phyloP scores from a whole-genome alignment of 2,888 invertebrate species.

The Chromoteleia sp. region DNA sequence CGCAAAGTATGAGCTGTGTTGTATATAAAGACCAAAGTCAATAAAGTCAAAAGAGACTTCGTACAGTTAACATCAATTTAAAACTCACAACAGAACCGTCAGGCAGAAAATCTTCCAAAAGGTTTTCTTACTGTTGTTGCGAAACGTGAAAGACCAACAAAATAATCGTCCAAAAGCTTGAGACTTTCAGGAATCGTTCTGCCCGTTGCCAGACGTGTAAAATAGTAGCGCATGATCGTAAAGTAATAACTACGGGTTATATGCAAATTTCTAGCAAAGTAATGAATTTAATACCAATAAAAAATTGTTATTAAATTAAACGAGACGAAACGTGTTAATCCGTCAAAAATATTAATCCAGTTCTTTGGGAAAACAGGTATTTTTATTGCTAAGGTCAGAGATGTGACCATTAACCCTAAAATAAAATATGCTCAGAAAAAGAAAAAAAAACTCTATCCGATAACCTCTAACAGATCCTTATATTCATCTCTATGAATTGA shows the following conservation, averaged over 20 bases:
- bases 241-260: slow-evolving; percentile 8
- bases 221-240: not conserved
- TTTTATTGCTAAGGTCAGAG: too few species aligned
- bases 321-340: too few species aligned
- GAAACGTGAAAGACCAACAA: slow-evolving; percentile 18
- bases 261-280: slow-evolving; percentile 4
- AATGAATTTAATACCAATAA: too few species aligned
- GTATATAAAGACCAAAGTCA: slow-evolving; percentile 5
- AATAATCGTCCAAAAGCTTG: slow-evolving; percentile 30
- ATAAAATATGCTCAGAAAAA: too few species aligned
- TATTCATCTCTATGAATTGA: too few species aligned
- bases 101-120: slow-evolving; percentile 13
- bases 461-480: too few species aligned
- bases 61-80: slow-evolving; percentile 8
- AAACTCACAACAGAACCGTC: slow-evolving; percentile 15
- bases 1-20: too few species aligned
- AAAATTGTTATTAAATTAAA: too few species aligned
- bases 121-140: slow-evolving; percentile 17
- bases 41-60: not conserved
- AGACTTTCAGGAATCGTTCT: slow-evolving; percentile 11
- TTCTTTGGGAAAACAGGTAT: too few species aligned
- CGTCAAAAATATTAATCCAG: too few species aligned
- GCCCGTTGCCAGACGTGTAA: slow-evolving; percentile 5
- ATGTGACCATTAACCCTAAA: too few species aligned
- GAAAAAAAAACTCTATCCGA: too few species aligned